These are phyloP conservation scores for Pyrochroa serraticornis DNA, from an alignment of 2,888 invertebrate species.

Conservation along the genomic window DNA sequence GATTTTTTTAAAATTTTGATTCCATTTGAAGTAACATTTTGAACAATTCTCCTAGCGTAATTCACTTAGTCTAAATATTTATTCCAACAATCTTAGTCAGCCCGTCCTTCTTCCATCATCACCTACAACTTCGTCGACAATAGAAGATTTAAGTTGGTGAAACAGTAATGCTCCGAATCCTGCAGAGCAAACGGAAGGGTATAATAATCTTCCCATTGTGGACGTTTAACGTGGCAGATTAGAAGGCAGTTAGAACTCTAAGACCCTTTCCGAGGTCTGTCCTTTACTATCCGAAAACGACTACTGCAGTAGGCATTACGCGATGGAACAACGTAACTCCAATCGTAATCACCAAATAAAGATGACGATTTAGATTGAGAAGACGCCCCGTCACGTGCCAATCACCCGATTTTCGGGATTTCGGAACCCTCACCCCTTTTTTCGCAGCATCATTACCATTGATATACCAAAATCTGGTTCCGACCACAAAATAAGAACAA, in stretches of 20 bases:
- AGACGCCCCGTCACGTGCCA: too few relatives aligned
- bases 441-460: too few relatives aligned
- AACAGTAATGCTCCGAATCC: slow-evolving; percentile 24
- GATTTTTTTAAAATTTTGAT: too few relatives aligned
- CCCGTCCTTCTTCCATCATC: slow-evolving; percentile 4
- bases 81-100: not conserved
- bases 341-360: slow-evolving; percentile 16
- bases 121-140: slow-evolving; percentile 5
- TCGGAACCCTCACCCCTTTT: too few relatives aligned
- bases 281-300: slow-evolving; percentile 26
- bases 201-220: slow-evolving; percentile 50
- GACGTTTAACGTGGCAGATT: slow-evolving; percentile 49
- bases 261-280: slow-evolving; percentile 36
- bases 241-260: slow-evolving; percentile 48
- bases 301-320: not conserved
- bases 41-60: too few relatives aligned
- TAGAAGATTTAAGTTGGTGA: slow-evolving; percentile 22
- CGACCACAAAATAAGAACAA: too few relatives aligned
- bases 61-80: too few relatives aligned
- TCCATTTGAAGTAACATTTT: too few relatives aligned
- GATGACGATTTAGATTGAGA: slow-evolving; percentile 1
- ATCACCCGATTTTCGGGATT: too few relatives aligned
- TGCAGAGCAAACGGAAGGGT: slow-evolving; percentile 41
- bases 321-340: slow-evolving; percentile 1
- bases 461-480: too few relatives aligned